Conservation (phyloP, 2,888 invertebrate species). For the Plagodis pulveraria region DNA sequence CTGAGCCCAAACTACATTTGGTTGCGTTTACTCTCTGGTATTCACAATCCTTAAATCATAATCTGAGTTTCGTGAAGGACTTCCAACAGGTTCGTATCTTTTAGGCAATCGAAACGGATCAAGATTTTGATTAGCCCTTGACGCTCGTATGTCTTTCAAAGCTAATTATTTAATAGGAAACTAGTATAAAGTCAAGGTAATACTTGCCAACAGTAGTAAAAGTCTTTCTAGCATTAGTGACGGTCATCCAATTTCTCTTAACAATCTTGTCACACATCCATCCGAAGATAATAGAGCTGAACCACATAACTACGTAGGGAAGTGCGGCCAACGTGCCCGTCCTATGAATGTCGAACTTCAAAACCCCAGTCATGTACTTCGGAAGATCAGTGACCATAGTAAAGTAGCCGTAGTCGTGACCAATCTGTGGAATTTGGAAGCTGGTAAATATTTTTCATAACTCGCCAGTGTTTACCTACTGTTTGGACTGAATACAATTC, state of each 20-base stretch:
- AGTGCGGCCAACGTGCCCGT: conserved; percentile 87
- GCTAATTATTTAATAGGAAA: no score
- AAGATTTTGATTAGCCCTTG: no score
- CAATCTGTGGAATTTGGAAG: conserved; percentile 64
- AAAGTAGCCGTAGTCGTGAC: conserved; percentile 90
- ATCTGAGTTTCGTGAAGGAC: no score
- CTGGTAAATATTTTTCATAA: conserved; percentile 23
- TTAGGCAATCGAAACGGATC: no score
- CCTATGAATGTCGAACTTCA: conserved; percentile 87
- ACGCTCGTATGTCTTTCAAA: no score
- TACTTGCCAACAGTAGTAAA: conserved; percentile 88
- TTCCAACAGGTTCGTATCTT: no score
- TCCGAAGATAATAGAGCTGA: conserved; percentile 87
- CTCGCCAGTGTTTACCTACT: not conserved
- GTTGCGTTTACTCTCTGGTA: no score
- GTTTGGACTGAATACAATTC: conserved; percentile 9
- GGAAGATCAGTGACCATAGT: conserved; percentile 90
- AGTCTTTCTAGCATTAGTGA: conserved; percentile 86
- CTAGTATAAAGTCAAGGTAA: not conserved
- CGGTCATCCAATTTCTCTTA: conserved; percentile 82
- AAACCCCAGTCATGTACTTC: conserved; percentile 88
- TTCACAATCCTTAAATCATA: no score
- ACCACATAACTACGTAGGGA: conserved; percentile 88
- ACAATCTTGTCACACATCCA: conserved; percentile 89
- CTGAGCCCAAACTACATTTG: no score